Conservation (phyloP, 2,888 invertebrate genomes). For the Agrotis segetum region DNA sequence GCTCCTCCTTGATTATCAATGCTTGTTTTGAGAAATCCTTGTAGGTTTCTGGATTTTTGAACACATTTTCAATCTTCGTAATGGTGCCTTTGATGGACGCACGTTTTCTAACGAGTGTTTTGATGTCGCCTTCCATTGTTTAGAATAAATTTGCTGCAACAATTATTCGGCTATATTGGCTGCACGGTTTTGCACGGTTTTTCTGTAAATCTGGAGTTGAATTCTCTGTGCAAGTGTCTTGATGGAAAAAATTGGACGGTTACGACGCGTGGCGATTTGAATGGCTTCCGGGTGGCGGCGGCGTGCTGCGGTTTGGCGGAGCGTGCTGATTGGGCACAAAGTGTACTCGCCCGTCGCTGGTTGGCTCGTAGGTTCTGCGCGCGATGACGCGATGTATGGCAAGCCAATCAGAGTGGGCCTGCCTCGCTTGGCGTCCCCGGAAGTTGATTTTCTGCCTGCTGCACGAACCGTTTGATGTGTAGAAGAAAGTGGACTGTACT, state of each 20-base stretch:
- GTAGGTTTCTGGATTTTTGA: not conserved
- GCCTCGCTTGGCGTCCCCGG: no score
- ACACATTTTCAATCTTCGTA: not conserved
- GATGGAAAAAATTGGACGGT: no score
- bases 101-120: not conserved
- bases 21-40: not conserved
- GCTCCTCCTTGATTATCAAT: not conserved
- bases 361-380: no score
- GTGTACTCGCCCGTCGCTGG: conserved; percentile 1
- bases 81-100: not conserved
- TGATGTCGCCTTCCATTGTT: not conserved
- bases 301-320: not conserved
- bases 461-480: no score
- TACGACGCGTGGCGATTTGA: no score
- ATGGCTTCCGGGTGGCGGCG: no score
- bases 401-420: not conserved
- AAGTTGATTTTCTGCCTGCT: no score
- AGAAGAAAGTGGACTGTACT: no score
- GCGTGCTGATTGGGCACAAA: not conserved
- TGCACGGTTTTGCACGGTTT: not conserved
- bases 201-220: no score
- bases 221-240: no score
- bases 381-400: not conserved
- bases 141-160: not conserved
- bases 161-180: not conserved